Percentiles rank a stretch among this genome's conserved stretches.
Conservation (phyloP, 2,797 vertebrate species). For the Arremon brunneinucha region DNA sequence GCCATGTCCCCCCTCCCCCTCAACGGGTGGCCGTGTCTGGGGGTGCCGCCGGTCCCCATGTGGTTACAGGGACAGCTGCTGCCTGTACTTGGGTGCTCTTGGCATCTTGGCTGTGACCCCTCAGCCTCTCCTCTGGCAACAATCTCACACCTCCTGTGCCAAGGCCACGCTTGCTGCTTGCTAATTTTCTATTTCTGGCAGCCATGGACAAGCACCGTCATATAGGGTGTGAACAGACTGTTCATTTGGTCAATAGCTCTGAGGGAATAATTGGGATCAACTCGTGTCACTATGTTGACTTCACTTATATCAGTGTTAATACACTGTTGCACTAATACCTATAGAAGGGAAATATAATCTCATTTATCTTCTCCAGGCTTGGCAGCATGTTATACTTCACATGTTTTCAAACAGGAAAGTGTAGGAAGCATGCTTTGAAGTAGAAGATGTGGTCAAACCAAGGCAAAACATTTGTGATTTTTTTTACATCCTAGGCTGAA, state of each 20-base stretch:
- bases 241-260: not conserved
- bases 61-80: not conserved
- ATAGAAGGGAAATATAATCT: not conserved
- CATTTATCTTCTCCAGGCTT: not conserved
- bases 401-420: not conserved
- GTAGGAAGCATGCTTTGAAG: not conserved
- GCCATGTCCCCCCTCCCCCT: accelerated
- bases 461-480: not conserved
- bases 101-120: not conserved
- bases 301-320: not conserved
- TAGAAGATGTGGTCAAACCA: not conserved
- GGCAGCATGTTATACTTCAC: not conserved
- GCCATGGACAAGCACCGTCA: not conserved
- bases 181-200: not conserved
- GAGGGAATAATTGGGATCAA: not conserved
- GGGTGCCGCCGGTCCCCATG: accelerated
- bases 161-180: not conserved
- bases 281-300: accelerated
- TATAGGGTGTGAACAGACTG: not conserved
- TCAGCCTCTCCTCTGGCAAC: not conserved
- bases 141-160: not conserved
- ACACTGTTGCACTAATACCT: not conserved
- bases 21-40: accelerated
- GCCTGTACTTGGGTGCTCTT: accelerated
- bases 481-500: not conserved